Percentiles rank a stretch among this genome's conserved stretches.
Conservation (phyloP, 2,888 invertebrate species). For the Mesorhabditis sp. region DNA sequence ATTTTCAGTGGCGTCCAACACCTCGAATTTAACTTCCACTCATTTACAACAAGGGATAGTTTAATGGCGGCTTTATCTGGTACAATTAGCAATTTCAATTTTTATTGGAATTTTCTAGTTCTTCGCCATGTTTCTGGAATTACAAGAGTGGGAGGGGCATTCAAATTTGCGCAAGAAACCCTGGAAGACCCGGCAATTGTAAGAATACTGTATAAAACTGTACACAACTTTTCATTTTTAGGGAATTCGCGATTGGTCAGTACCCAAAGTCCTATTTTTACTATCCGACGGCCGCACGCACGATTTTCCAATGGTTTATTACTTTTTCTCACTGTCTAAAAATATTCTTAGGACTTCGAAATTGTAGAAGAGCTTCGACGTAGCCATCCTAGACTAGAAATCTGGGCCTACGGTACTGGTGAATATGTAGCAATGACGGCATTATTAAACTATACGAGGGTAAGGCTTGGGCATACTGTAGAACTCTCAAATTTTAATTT, state of each 20-base stretch:
- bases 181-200: conserved; percentile 40
- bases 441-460: conserved; percentile 48
- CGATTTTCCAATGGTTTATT: conserved; percentile 50
- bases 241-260: conserved; percentile 50
- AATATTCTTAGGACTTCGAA: not conserved
- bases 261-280: conserved; percentile 54
- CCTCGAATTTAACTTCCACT: conserved; percentile 53
- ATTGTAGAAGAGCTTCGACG: not conserved
- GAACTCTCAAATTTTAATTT: not conserved
- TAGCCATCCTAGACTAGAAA: conserved; percentile 40
- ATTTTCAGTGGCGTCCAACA: conserved; percentile 53
- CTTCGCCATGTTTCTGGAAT: conserved; percentile 31
- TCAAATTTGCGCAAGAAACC: conserved; percentile 45
- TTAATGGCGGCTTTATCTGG: conserved; percentile 42
- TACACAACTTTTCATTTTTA: conserved; percentile 17
- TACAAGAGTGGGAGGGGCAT: conserved; percentile 54
- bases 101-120: not conserved
- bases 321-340: not conserved
- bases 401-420: conserved; percentile 57
- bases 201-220: conserved; percentile 8
- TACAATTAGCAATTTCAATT: not conserved
- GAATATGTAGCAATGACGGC: conserved; percentile 56
- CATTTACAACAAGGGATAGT: conserved; percentile 47
- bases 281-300: conserved; percentile 56
- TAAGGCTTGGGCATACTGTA: not conserved